phyloP scores from a whole-genome alignment of 2,113 vertebrate species.

The Charadrius vociferus region DNA sequence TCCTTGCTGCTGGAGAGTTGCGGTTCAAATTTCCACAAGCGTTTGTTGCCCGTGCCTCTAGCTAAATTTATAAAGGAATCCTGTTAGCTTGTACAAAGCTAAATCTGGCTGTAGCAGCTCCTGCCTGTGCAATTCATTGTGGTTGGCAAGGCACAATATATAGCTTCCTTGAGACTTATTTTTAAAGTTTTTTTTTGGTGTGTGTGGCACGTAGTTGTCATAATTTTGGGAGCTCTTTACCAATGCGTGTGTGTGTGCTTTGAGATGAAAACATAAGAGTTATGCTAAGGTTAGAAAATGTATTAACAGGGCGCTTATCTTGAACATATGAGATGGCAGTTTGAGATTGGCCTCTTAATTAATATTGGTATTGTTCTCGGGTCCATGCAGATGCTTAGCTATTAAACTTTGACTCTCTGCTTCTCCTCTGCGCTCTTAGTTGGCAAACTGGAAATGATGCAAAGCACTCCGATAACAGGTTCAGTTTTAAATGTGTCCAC shows the following conservation, averaged over 20 bases:
- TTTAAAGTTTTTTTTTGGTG: not conserved
- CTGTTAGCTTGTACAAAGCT: conserved; percentile 52
- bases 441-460: not conserved
- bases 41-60: conserved; percentile 46
- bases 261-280: conserved; percentile 21
- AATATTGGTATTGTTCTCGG: conserved; percentile 60
- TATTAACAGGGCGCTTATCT: conserved; percentile 35
- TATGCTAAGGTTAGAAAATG: conserved; percentile 47
- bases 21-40: conserved; percentile 59
- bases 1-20: conserved; percentile 6
- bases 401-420: not conserved
- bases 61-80: conserved; percentile 75
- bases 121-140: conserved; percentile 21
- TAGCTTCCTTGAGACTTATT: conserved; percentile 33
- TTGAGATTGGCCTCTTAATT: not conserved
- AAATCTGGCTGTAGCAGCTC: conserved; percentile 60
- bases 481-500: not conserved
- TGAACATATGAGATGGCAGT: conserved; percentile 28
- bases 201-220: not conserved
- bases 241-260: not conserved
- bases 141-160: conserved; percentile 32
- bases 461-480: not conserved
- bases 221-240: not conserved
- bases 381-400: not conserved
- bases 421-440: not conserved